phyloP scores from a whole-genome alignment of 1,140 invertebrate species.

The Tetranychus urticae region DNA sequence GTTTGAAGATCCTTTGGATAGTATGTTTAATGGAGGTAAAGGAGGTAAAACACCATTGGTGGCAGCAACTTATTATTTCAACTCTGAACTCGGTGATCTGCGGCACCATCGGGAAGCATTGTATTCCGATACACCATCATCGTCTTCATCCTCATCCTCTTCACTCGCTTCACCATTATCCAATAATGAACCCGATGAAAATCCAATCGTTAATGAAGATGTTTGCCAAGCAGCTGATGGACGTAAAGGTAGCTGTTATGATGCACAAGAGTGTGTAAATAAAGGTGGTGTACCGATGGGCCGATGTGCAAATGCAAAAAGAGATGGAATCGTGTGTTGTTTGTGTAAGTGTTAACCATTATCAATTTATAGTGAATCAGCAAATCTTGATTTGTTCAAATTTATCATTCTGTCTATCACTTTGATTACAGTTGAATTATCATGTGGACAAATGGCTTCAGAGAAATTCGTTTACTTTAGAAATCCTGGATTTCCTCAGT shows the following conservation, averaged over 20 bases:
- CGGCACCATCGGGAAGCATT: not conserved
- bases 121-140: not conserved
- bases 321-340: slow-evolving; percentile 12
- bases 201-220: not conserved
- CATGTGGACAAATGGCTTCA: slow-evolving; percentile 8
- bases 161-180: not conserved
- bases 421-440: slow-evolving; percentile 8
- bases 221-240: slow-evolving; percentile 11
- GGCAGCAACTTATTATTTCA: slow-evolving; percentile 13
- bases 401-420: no score
- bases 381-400: no score
- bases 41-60: slow-evolving; percentile 7
- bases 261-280: slow-evolving; percentile 11
- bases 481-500: slow-evolving; percentile 11
- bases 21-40: not conserved
- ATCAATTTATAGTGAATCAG: no score
- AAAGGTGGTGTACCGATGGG: slow-evolving; percentile 15
- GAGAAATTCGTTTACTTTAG: slow-evolving; percentile 12
- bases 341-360: slow-evolving; percentile 11
- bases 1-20: not conserved
- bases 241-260: slow-evolving; percentile 13
- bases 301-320: slow-evolving; percentile 1
- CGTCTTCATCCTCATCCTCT: not conserved
- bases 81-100: not conserved
- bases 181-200: not conserved